Base-by-base conservation (phyloP, 1,140 invertebrate species). In the Drusus annulatus region DNA sequence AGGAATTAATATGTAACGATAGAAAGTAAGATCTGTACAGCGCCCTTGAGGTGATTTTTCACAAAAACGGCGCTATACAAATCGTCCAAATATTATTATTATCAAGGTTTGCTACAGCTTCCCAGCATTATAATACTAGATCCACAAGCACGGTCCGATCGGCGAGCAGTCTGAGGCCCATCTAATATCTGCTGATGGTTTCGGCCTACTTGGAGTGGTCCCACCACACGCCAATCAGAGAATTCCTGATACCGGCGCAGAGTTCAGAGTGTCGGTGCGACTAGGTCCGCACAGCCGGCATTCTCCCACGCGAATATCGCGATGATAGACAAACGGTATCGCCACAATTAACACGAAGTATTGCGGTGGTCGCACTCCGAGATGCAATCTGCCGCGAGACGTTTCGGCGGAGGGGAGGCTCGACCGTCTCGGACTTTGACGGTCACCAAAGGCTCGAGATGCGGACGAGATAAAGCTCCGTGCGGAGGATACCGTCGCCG, bases 201-300 rank as follows among this genome's bases (percentile, higher is more conserved):
- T 71, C 68, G 68, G 68, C 68, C 68, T 71, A 71, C 68, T 71
- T 71, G 8, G n/a, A 56, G 36, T n/a, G 50, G 68, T 71, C 51
- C 68, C 68, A 25, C 17, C 50, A 51, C 68, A 52, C 68, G 68
- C 68, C 45, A 52, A 51, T 71, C 68, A 25, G 45, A 45, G 19
- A 19, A 71, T 71, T 71, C 68, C 65, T 69, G n/a, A 23, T 36
- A 50, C 7, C 21, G 62, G 60, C 15, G 17, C 68, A 71, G 21
- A 71, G 68, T 71, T 71, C 68, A 71, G 17, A 23, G 68, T 71
- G 68, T 52, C 68, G n/a, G 68, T 13, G 68, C 15, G 45, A 17
- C 36, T 51, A 23, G 45, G 45, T 3, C 17, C 45, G 50, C 15
- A 21, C 68, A 13, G 23, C 36, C 45, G 21, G 45, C 36, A 71